Conservation (phyloP, 1,140 invertebrate genomes). For the Ladona fulva region DNA sequence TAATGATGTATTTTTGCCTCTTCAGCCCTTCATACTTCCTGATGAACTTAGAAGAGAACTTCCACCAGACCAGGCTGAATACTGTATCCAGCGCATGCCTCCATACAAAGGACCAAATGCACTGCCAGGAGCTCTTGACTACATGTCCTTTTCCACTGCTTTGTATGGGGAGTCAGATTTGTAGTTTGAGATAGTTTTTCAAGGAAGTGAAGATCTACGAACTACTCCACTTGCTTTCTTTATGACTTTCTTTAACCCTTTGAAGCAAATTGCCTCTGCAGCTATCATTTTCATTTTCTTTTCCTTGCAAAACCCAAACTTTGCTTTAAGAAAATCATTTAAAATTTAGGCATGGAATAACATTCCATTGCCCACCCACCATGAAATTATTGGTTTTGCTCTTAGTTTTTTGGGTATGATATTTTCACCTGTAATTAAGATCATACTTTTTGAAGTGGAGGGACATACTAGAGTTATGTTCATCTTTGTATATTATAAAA, state of each 20-base stretch:
- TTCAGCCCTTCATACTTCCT: slow-evolving; percentile 92
- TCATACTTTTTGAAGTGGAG: background rate
- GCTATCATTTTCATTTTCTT: background rate
- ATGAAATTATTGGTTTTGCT: background rate
- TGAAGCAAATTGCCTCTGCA: background rate
- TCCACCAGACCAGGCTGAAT: slow-evolving; percentile 97
- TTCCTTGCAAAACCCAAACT: background rate
- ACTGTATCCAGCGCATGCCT: slow-evolving; percentile 97
- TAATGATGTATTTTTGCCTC: slow-evolving; percentile 23
- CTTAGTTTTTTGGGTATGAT: background rate
- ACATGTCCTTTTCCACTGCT: slow-evolving; percentile 98
- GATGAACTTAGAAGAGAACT: slow-evolving; percentile 94
- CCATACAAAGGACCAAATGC: slow-evolving; percentile 81
- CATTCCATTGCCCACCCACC: background rate
- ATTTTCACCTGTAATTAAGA: background rate
- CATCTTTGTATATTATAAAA: background rate
- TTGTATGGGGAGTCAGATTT: slow-evolving; percentile 97
- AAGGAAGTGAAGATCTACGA: background rate
- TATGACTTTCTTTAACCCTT: slow-evolving; percentile 7
- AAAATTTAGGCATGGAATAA: background rate
- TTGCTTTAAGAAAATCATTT: background rate
- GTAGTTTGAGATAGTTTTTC: slow-evolving; percentile 40
- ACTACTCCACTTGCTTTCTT: slow-evolving; percentile 5
- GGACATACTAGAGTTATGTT: background rate
- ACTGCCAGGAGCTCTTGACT: slow-evolving; percentile 87